Conservation (phyloP, 2,888 invertebrate genomes). For the Strigamia crassipes region DNA sequence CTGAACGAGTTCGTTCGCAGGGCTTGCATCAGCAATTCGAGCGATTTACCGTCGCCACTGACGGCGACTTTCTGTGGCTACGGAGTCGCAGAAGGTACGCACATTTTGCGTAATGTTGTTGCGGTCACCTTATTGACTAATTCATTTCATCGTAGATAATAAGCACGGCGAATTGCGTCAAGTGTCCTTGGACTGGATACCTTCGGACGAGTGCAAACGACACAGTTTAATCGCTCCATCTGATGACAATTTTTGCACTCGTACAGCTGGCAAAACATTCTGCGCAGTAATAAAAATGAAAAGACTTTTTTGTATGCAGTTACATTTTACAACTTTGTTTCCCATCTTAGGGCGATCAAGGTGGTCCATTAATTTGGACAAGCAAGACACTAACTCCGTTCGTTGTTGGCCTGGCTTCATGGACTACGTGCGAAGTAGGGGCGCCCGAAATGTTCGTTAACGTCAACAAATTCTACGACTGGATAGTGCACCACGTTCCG, state of each 20-base stretch:
- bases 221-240: not conserved
- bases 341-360: slow-evolving; percentile 18
- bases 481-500: not conserved
- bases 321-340: slow-evolving; percentile 23
- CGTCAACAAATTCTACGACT: not conserved
- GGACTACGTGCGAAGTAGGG: not conserved
- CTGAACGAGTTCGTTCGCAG: not conserved
- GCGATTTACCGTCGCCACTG: not conserved
- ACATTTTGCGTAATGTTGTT: not conserved
- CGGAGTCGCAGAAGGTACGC: not conserved
- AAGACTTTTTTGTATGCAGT: not conserved
- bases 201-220: not conserved
- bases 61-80: not conserved
- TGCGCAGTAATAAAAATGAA: slow-evolving; percentile 31
- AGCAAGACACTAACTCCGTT: not conserved
- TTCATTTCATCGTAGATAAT: not conserved
- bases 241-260: slow-evolving; percentile 17
- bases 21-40: not conserved
- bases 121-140: not conserved
- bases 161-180: not conserved
- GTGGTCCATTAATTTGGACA: slow-evolving; percentile 27
- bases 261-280: not conserved
- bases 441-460: not conserved
- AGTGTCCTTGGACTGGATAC: not conserved
- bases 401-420: not conserved